Base-by-base conservation (phyloP, 1,140 invertebrate genomes). In the Trachymyrmex cornetzi region DNA sequence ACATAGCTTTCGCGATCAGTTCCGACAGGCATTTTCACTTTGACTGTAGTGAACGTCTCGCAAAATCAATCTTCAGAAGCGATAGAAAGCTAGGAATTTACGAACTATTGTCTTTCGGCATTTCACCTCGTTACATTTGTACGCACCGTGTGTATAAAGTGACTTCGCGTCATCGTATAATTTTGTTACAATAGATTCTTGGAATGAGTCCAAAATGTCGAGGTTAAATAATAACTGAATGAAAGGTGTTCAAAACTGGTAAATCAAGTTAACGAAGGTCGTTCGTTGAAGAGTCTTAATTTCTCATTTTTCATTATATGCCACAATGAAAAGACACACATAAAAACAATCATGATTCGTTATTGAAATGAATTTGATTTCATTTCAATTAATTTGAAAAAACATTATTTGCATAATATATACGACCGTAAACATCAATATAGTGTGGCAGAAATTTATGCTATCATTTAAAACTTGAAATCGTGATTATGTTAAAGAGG, bases 61-160 rank as follows among this genome's bases (percentile, higher is more conserved):
- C 53, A 7, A 55, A 38, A 66, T 88, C 59, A 55, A 61, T 61
- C 61, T 88, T 80, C 61, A 67, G 57, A 67, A 61, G 55, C n/a
- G 59, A 12, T 80, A 88, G 67, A 89, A 89, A 89, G 69, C 67
- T 34, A 24, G 2, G 19, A 80, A 85, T 67, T 88, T 86, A 77
- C 61, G 69, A 86, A 69, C 34, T 22, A 59, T 75, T 75, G 27
- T 75, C 30, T 75, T 75, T 75, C 11, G 50, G n/a, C 6, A n/a
- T 57, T 34, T 59, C 22, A 34, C 19, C 22, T 24, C n/a, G 67
- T 50, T 50, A 59, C n/a, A 75, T 14, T 34, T n/a, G 27, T 55
- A 55, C 44, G 14, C 22, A 9, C 50, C 22, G 0, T 22, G 5
- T 24, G 7, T 19, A 24, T 9, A 22, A 12, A 1, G 0, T 24